Conservation (phyloP, 37 sponge, comb jelly and placozoan genomes). For the Tethya wilhelma region DNA sequence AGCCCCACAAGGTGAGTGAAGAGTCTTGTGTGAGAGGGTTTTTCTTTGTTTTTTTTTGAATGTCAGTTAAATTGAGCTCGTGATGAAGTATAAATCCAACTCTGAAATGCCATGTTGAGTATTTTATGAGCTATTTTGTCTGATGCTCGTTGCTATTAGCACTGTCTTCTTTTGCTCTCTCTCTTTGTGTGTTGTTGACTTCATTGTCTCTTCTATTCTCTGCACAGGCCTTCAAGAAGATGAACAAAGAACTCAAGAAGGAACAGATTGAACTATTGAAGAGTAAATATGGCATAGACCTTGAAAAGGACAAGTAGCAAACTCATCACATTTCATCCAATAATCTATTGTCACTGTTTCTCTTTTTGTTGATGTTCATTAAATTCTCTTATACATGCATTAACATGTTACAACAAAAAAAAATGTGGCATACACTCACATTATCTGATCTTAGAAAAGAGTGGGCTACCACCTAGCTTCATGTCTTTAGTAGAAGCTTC, state of each 20-base stretch:
- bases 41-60: not conserved
- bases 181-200: not conserved
- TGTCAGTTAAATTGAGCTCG: not conserved
- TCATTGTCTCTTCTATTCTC: not conserved
- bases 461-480: slow-evolving; percentile 17
- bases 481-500: not conserved
- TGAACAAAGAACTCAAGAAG: slow-evolving; percentile 94
- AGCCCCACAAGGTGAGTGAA: slow-evolving; percentile 90
- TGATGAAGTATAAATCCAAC: too few species aligned
- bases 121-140: not conserved
- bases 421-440: not conserved
- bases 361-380: not conserved
- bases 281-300: slow-evolving; percentile 94
- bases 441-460: slow-evolving; percentile 15
- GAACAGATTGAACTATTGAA: slow-evolving; percentile 93
- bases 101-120: too few species aligned
- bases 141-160: too few species aligned
- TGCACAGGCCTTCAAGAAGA: slow-evolving; percentile 88
- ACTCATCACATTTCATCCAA: not conserved
- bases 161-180: not conserved
- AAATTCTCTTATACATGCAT: not conserved
- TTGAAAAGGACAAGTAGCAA: slow-evolving; percentile 53
- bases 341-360: not conserved
- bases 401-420: not conserved
- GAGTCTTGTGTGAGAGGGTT: not conserved